phyloP scores from a whole-genome alignment of 1,140 invertebrate species.

The Pseudachorutes palmiensis region DNA sequence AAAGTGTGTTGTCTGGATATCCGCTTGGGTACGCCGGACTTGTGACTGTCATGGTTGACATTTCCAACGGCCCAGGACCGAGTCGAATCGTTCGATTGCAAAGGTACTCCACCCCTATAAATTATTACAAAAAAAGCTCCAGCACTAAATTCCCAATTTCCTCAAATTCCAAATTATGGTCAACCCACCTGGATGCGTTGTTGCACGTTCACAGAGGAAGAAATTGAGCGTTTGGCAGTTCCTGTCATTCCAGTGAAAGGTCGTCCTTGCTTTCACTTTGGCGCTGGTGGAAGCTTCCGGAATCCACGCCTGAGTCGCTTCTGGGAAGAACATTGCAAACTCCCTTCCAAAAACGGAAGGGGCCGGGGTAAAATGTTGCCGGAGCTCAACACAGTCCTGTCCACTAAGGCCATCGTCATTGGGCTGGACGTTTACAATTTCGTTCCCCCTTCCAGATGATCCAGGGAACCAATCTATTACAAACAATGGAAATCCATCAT shows the following conservation, averaged over 20 bases:
- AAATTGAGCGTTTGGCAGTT: conserved; percentile 60
- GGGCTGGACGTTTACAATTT: conserved; percentile 57
- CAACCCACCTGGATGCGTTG: conserved; percentile 49
- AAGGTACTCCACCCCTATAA: conserved; percentile 22
- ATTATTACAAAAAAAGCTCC: conserved; percentile 3
- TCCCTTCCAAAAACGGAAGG: background rate
- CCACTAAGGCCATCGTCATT: conserved; percentile 68
- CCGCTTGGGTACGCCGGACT: conserved; percentile 60
- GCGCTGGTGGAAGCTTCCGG: no score
- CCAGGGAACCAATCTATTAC: conserved; percentile 68
- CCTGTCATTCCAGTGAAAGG: conserved; percentile 68
- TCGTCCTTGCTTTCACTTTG: conserved; percentile 37
- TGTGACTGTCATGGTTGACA: conserved; percentile 46
- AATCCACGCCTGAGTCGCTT: no score
- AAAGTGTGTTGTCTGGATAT: conserved; percentile 61
- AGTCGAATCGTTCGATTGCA: conserved; percentile 57
- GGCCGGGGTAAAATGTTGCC: conserved; percentile 50
- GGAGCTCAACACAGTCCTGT: conserved; percentile 68
- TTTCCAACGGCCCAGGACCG: conserved; percentile 11
- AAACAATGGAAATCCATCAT: background rate
- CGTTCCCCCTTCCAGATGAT: conserved; percentile 49
- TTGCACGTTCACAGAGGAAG: conserved; percentile 59
- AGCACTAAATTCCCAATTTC: background rate
- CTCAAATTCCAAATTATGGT: background rate
- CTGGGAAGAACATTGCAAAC: no score